These are phyloP conservation scores for Sebastes hopkinsi DNA, from an alignment of 2,797 vertebrate genomes.

Conservation along the genomic window DNA sequence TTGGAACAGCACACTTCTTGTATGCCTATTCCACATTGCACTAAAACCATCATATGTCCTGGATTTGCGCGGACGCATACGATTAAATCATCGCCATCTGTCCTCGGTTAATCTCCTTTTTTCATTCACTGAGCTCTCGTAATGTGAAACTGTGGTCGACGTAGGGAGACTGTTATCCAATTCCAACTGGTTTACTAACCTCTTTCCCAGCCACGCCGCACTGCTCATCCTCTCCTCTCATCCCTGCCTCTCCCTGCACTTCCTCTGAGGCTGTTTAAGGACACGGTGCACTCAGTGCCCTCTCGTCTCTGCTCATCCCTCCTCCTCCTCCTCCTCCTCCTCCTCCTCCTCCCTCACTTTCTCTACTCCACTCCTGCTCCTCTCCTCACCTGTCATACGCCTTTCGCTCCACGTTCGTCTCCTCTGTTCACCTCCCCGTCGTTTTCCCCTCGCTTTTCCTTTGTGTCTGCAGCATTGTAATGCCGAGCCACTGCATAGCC, in stretches of 20 bases:
- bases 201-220: slow-evolving; percentile 72
- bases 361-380: slow-evolving; percentile 9
- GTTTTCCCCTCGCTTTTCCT: slow-evolving; percentile 4
- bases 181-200: slow-evolving; percentile 80
- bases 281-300: slow-evolving; percentile 67
- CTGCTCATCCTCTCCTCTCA: slow-evolving; percentile 71
- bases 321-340: slow-evolving; percentile 24
- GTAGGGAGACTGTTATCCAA: slow-evolving; percentile 70
- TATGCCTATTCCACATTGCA: slow-evolving; percentile 20
- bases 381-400: slow-evolving; percentile 45
- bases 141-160: slow-evolving; percentile 59
- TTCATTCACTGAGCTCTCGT: slow-evolving; percentile 65
- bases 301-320: slow-evolving; percentile 37
- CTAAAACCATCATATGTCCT: slow-evolving; percentile 57
- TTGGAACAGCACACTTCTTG: slow-evolving; percentile 22
- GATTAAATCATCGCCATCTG: slow-evolving; percentile 75
- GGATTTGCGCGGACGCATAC: slow-evolving; percentile 60
- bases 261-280: slow-evolving; percentile 73
- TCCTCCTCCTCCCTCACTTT: slow-evolving; percentile 14
- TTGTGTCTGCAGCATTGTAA: slow-evolving; percentile 48
- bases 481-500: slow-evolving; percentile 30
- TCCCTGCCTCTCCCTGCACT: slow-evolving; percentile 57
- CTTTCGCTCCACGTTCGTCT: neutral
- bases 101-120: slow-evolving; percentile 72
- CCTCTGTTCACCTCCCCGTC: neutral